Evolutionary conservation across 2,113 vertebrate species (phyloP), one percentile per base, ranked within the genome.

Genomic region (Lampris megalopsis): DNA sequence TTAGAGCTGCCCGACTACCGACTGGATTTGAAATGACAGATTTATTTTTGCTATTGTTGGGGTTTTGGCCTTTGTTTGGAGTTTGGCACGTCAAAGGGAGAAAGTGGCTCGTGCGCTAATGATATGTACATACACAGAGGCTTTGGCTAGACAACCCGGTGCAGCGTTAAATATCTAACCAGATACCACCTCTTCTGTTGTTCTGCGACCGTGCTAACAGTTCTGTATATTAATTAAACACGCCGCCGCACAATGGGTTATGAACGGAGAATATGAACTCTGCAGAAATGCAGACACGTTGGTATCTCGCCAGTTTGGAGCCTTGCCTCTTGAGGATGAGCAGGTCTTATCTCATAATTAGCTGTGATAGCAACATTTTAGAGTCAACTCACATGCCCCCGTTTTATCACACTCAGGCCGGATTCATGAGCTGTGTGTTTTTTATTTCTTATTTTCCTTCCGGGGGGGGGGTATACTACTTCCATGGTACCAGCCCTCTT

Each of bases 331-430:
- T 43, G 43, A 87, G 77, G 10, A 36, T 69, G 6, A 41, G 47
- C 3, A 71, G 49, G 77, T 88, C 1, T 62, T 81, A 82, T 82
- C 82, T 85, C 62, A 71, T 79, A 84, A 90, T 90, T 87, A 86
- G 74, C 2, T 62, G 63, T 71, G 81, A 85, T 86, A 81, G 81
- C 77, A 89, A 68, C 2, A 53, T 58, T 70, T 63, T 38, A 72
- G 48, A 60, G 68, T 40, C 62, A 63, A 52, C 77, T 78, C 35
- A 57, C 62, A 38, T 9, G 11, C 7, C 75, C 75, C 73, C 68
- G 65, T 83, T 83, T 82, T 50, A 71, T 74, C 60, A 11, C 0
- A 43, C 63, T 48, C 62, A 49, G 36, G 71, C 60, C 8, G 43
- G 68, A 72, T 50, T 64, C 47, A 24, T 2, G 60, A 61, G 63